Percentiles rank a stretch among this genome's conserved stretches.
Conservation (phyloP, 2,113 vertebrate genomes). For the Gadus chalcogrammus region DNA sequence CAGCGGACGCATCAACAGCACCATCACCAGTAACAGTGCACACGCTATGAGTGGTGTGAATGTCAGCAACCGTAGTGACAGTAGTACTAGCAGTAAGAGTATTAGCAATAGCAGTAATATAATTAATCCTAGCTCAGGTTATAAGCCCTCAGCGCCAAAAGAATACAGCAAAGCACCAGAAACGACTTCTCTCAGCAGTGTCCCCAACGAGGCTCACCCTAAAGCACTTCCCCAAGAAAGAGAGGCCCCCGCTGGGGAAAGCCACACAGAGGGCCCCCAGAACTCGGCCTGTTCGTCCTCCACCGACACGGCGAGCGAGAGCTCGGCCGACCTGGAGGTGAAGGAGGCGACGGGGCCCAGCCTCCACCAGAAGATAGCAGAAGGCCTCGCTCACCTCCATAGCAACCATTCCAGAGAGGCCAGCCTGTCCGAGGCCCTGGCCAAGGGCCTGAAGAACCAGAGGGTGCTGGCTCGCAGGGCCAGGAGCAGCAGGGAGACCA, state of each 20-base stretch:
- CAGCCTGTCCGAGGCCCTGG: slow-evolving; percentile 65
- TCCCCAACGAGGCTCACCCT: slow-evolving; percentile 44
- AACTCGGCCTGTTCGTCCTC: slow-evolving; percentile 80
- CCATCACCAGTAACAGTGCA: slow-evolving; percentile 35
- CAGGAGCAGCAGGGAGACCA: slow-evolving; percentile 44
- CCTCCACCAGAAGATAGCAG: slow-evolving; percentile 40
- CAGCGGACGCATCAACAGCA: slow-evolving; percentile 32
- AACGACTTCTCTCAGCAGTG: slow-evolving; percentile 33
- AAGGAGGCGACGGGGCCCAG: slow-evolving; percentile 58
- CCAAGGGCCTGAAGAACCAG: slow-evolving; percentile 81
- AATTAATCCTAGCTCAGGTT: slow-evolving; percentile 65
- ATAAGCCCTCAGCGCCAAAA: slow-evolving; percentile 53
- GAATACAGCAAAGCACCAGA: slow-evolving; percentile 45
- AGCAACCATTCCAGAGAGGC: slow-evolving; percentile 35
- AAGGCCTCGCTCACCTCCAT: slow-evolving; percentile 28
- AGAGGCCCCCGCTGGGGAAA: slow-evolving; percentile 44
- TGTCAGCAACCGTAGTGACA: slow-evolving; percentile 42
- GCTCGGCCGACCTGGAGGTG: slow-evolving; percentile 79
- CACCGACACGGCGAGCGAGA: slow-evolving; percentile 87
- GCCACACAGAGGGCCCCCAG: slow-evolving; percentile 58
- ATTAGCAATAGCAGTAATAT: slow-evolving; percentile 53
- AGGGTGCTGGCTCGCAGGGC: slow-evolving; percentile 77
- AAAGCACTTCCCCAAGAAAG: slow-evolving; percentile 42
- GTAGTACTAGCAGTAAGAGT: slow-evolving; percentile 46
- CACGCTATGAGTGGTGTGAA: slow-evolving; percentile 22